Evolutionary conservation across 2,113 vertebrate species (phyloP).

Genomic region (Sturnus vulgaris): DNA sequence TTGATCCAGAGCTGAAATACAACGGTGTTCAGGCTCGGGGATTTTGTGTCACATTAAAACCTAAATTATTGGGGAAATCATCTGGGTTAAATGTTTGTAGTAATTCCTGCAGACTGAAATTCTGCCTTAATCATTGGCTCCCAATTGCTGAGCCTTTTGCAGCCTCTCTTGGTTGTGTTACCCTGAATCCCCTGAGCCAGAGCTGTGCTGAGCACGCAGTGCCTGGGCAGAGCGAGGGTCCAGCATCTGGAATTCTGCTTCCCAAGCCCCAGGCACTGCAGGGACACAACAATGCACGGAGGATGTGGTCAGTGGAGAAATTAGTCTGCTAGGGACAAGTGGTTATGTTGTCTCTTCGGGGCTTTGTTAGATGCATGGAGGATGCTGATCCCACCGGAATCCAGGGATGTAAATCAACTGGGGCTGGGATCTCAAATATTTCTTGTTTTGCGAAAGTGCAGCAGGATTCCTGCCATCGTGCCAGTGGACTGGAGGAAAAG

Average conservation of each 20-base stretch:
- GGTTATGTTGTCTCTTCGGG: background rate
- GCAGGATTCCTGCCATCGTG: background rate
- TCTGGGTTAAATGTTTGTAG: background rate
- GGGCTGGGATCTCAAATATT: background rate
- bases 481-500: background rate
- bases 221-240: background rate
- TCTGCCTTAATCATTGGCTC: background rate
- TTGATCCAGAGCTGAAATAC: background rate
- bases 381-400: background rate
- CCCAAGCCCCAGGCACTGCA: background rate
- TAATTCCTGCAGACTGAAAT: background rate
- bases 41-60: background rate
- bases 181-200: background rate
- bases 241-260: constrained; percentile 24
- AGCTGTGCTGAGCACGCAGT: background rate
- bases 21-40: background rate
- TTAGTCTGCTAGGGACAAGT: background rate
- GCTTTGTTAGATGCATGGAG: background rate
- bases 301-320: constrained; percentile 35
- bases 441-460: background rate
- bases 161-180: background rate
- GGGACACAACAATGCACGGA: background rate
- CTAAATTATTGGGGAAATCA: background rate
- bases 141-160: background rate
- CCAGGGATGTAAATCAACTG: background rate